These are phyloP conservation scores for Poeciliopsis paucimaculata DNA, from an alignment of 2,797 vertebrate species.

Conservation along the genomic window DNA sequence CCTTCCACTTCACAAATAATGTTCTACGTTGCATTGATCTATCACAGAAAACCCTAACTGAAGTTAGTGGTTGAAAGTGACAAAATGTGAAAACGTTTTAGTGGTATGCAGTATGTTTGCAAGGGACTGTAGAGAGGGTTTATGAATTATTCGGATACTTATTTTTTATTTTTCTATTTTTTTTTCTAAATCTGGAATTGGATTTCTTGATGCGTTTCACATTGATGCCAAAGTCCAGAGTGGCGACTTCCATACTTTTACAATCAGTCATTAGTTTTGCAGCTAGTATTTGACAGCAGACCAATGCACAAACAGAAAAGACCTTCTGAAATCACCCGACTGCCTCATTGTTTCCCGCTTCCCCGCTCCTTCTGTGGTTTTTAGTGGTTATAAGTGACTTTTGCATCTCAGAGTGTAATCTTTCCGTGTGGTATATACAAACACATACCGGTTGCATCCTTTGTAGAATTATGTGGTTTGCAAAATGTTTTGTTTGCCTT, in stretches of 20 bases:
- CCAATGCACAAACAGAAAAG: conserved; percentile 57
- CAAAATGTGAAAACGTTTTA: background rate
- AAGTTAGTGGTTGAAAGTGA: conserved; percentile 3
- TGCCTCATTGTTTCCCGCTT: conserved; percentile 42
- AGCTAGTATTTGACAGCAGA: conserved; percentile 47
- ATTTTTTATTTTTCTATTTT: background rate
- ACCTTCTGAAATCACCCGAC: conserved; percentile 48
- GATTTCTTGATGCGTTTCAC: background rate
- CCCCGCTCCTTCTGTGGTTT: conserved; percentile 55
- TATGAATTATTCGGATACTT: background rate
- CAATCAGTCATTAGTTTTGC: conserved; percentile 25
- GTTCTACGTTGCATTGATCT: background rate
- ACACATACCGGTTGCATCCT: conserved; percentile 76
- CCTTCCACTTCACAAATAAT: background rate
- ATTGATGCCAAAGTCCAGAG: background rate
- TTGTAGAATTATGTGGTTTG: conserved; percentile 75
- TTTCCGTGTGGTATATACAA: conserved; percentile 73
- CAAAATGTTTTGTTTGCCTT: conserved; percentile 78
- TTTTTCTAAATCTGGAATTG: conserved; percentile 3
- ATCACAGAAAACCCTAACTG: background rate
- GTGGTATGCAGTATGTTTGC: background rate
- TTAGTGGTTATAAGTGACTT: conserved; percentile 66
- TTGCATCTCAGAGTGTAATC: conserved; percentile 77
- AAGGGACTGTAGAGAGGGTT: conserved; percentile 11
- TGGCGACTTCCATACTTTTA: conserved; percentile 16